Evolutionary conservation across 1,140 invertebrate species (phyloP), one percentile per base, ranked within the genome.

Genomic region (Atta colombica): DNA sequence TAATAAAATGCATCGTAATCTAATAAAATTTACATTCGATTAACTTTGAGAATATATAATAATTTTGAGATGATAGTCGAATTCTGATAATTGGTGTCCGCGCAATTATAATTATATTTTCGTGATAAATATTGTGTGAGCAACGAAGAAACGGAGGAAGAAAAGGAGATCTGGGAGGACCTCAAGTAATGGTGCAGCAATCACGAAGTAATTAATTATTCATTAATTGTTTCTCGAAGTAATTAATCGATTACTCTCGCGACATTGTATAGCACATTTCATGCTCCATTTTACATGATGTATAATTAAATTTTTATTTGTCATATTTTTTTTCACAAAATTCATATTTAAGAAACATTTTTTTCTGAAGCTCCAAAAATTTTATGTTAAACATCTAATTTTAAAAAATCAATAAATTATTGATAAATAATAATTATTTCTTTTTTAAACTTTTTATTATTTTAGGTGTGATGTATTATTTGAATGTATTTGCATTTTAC

Each of bases 11-110:
- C 18, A n/a, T 45, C 8, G 39, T n/a, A 45, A 69, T 69, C 18
- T 69, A 69, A 49, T 49, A 69, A 69, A 69, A 49, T 49, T 49
- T 21, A 35, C 35, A 45, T 25, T 45, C n/a, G n/a, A 69, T 69
- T 69, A 69, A 69, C 66, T 45, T 49, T 39, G 39, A 12, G 8
- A 69, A 12, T 69, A 10, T 10, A 18, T 25, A 25, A 25, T 25
- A 25, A 25, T 25, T 25, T 25, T 25, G 25, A 25, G 21, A 25
- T 35, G 35, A 45, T 68, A 68, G 35, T 68, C 35, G 10, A 68
- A 12, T 68, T 45, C 35, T 39, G 65, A 45, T 45, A 68, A 66
- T 66, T 35, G 39, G 5, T 21, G 65, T 10, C 18, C n/a, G 35
- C 12, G 5, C 10, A 18, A 68, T 68, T 21, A 45, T 45, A 68